A percentile compares a stretch with the other conserved stretches of the same genome.
These are phyloP conservation scores for Frankliniella intonsa DNA, from an alignment of 2,888 invertebrate species.

Conservation along the genomic window DNA sequence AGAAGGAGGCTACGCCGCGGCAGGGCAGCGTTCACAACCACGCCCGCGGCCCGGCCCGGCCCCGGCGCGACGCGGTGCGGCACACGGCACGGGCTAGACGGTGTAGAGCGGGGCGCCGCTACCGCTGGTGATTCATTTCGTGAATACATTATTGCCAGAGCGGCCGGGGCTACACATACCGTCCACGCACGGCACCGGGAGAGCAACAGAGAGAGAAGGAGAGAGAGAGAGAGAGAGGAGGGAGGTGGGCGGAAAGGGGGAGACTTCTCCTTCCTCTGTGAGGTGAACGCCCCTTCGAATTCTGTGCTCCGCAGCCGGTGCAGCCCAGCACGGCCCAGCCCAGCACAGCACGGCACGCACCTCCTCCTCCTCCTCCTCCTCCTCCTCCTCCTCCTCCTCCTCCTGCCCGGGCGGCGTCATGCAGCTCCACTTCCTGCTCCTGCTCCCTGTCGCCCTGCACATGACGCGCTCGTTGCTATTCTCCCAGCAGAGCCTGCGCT, in stretches of 20 bases:
- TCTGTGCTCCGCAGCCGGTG: not conserved
- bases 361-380: not conserved
- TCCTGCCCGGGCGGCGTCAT: too few species aligned
- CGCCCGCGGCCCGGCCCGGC: too few species aligned
- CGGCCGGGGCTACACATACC: not conserved
- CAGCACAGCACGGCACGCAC: not conserved
- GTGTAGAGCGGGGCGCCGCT: not conserved
- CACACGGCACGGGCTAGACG: not conserved
- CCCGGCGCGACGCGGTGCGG: too few species aligned
- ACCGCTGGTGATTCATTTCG: constrained; percentile 7
- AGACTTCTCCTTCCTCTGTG: not conserved
- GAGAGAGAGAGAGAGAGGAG: too few species aligned
- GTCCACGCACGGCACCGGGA: not conserved
- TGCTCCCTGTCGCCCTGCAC: not conserved
- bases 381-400: not conserved
- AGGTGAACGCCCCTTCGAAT: constrained; percentile 21
- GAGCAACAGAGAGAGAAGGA: too few species aligned
- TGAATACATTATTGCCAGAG: not conserved
- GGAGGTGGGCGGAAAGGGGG: too few species aligned
- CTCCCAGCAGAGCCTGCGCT: too few species aligned
- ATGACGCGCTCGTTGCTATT: too few species aligned
- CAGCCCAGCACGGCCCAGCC: not conserved
- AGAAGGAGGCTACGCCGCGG: too few species aligned
- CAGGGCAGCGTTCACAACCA: too few species aligned
- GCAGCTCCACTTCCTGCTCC: not conserved